Base-by-base conservation (phyloP, 92 coral and sea anemone genomes). In the Virgularia gustaviana region DNA sequence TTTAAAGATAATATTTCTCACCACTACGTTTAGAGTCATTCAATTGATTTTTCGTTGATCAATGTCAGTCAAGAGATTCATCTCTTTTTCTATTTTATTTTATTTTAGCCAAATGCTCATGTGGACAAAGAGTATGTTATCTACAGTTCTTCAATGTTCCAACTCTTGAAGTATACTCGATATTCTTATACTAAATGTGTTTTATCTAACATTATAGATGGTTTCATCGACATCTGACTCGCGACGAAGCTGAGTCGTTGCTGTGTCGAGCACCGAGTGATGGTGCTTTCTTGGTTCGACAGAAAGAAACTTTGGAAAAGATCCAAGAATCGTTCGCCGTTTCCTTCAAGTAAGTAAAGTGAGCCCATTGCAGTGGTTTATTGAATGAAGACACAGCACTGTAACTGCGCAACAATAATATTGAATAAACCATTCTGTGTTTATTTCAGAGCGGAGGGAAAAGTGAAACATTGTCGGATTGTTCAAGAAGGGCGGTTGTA, bases 231-330 rank as follows among this genome's bases (percentile, higher is more conserved):
- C 83, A 87, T 73, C 79, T 92, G 57, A 89, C 89, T 23, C 83
- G 98, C 77, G 96, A 83, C 44, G 79, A 82, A 33, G 98, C 96
- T 0, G 98, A 92, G 49, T 91, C 86, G 81, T 84, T 92, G 98
- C 52, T 92, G 63, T 84, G 84, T 75, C 85, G 96, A 61, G 96
- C 90, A 23, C 83, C 91, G 28, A 80, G 64, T 44, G 86, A 92
- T 49, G 94, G 91, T 16, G 88, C 98, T 6, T 92, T 86, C 71
- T 83, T 92, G 33, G 98, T 92, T 36, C 82, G 98, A 42, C 78
- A 89, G 64, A 89, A 91, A 77, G 74, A 67, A 30, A 47, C 12
- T 11, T 18, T 57, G 6, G 83, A 79, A 6, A 47, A 71, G 28
- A 60, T 43, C 28, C 65, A 44, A 23, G 58, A 60, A 39, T 56